These are phyloP conservation scores for Oryzias woworae DNA, from an alignment of 2,113 vertebrate species.

Conservation along the genomic window DNA sequence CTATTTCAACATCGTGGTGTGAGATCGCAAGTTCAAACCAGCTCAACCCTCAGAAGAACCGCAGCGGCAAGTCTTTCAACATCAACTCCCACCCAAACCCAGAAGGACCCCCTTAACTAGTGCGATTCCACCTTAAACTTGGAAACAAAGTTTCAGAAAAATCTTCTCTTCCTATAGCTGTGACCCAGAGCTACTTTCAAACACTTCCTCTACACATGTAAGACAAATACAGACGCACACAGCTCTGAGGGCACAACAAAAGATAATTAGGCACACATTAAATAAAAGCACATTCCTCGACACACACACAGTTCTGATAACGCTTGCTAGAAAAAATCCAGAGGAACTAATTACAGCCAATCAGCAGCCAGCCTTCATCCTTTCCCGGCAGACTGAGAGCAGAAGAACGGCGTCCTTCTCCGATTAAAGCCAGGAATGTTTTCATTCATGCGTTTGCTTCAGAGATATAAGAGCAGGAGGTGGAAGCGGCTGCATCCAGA, in stretches of 20 bases:
- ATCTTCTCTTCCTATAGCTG: too few relatives aligned
- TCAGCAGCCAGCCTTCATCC: conserved; percentile 46
- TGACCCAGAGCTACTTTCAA: neutral
- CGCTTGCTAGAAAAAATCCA: conserved; percentile 39
- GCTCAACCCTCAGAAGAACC: too few relatives aligned
- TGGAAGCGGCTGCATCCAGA: too few relatives aligned
- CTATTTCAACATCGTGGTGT: too few relatives aligned
- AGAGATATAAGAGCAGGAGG: too few relatives aligned
- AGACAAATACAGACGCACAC: conserved; percentile 15
- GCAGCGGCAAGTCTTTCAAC: too few relatives aligned
- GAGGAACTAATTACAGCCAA: conserved; percentile 63
- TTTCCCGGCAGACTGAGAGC: conserved; percentile 19
- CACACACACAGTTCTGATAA: conserved; percentile 43
- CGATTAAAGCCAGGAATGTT: conserved; percentile 3
- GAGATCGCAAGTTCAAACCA: too few relatives aligned
- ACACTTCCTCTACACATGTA: conserved; percentile 1
- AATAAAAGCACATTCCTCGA: conserved; percentile 12
- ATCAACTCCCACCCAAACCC: too few relatives aligned
- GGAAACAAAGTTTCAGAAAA: too few relatives aligned
- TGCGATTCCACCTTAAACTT: too few relatives aligned
- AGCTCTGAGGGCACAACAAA: conserved; percentile 15
- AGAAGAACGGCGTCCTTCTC: conserved; percentile 36
- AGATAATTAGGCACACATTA: neutral
- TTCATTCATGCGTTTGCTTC: too few relatives aligned
- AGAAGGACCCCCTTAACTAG: too few relatives aligned